Conservation (phyloP, 2,113 vertebrate genomes). For the Porphyrio hochstetteri region DNA sequence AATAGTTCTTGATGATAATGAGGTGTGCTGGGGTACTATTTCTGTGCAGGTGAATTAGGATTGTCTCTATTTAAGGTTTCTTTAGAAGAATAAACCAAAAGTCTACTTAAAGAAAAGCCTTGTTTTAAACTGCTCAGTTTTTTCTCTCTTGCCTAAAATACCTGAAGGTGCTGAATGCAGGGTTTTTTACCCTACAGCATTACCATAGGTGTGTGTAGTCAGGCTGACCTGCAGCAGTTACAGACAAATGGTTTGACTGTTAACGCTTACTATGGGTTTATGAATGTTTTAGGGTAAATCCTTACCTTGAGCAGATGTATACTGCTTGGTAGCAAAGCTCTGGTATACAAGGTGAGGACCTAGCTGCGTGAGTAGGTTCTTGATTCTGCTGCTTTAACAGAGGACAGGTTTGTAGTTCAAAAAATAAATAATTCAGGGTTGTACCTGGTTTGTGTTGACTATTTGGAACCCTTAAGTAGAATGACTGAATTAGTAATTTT, state of each 20-base stretch:
- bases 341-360: fast-evolving
- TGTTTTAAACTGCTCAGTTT: background rate
- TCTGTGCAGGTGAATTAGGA: background rate
- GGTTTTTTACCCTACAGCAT: background rate
- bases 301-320: background rate
- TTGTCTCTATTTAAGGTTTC: background rate
- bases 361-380: background rate
- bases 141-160: background rate
- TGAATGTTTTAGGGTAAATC: background rate
- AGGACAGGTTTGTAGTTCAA: background rate
- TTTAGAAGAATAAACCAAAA: background rate
- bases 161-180: background rate
- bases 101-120: background rate
- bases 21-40: background rate
- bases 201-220: background rate
- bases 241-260: background rate
- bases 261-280: background rate
- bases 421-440: background rate
- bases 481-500: no score
- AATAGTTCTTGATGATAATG: background rate
- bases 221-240: background rate
- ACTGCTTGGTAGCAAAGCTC: background rate
- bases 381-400: background rate
- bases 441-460: background rate
- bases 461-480: background rate